Base-by-base conservation (phyloP, 2,113 vertebrate genomes). In the Thamnaconus septentrionalis region DNA sequence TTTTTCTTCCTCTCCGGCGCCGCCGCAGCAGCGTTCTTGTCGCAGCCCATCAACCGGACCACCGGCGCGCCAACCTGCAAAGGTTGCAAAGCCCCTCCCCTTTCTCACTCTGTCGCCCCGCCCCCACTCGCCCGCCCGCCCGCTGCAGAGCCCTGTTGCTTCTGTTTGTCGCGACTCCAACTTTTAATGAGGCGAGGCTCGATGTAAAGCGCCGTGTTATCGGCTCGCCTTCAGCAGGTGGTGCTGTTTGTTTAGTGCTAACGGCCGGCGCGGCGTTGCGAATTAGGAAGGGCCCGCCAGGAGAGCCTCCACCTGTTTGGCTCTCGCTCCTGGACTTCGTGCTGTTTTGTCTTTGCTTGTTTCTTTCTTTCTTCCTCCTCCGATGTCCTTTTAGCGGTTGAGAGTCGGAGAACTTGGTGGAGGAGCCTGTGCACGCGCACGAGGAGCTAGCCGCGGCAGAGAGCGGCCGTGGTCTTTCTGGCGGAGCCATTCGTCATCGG, bases 111-210 rank as follows among this genome's bases (percentile, higher is more conserved):
- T 73, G 59, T 51, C 4, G 44, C 47, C 53, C 65, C 61, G 67
- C 75, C 58, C 69, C 72, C 64, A 64, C 73, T 73, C 39, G 57
- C 46, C 43, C 53, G 51, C 56, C 60, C 11, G 51, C 56, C 59
- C 10, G n/a, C 57, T 85, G 77, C 83, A 72, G 85, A 82, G 65
- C 84, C 79, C 81, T 87, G 80, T 83, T 88, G 80, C 87, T 89
- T 82, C 81, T 80, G 71, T 78, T 31, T 87, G 80, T 90, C 60
- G 1, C 74, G 52, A 49, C 59, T 83, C 81, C 71, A 81, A 68
- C 65, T 87, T 88, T 84, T 90, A 87, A 91, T 88, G 83, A 87
- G 84, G 66, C 59, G 60, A 83, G 60, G 65, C 84, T 78, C 75
- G 64, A 73, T 76, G 70, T 81, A 56, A 41, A 61, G 59, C 52